Percentiles rank a stretch among this genome's conserved stretches.
phyloP scores from a whole-genome alignment of 2,888 invertebrate genomes.

The Proisotoma minuta region DNA sequence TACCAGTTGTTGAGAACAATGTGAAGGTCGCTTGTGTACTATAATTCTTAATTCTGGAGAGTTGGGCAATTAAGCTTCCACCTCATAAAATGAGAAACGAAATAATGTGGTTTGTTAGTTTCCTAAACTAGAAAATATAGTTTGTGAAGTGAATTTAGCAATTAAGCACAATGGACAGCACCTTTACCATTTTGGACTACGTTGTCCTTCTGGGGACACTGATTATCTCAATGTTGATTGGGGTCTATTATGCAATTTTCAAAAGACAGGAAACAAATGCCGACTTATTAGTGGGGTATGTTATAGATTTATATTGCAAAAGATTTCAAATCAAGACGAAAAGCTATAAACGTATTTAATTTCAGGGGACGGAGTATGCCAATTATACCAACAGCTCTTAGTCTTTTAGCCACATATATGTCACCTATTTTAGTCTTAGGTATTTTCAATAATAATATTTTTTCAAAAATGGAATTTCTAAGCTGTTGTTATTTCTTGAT shows the following conservation, averaged over 20 bases:
- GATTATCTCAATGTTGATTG: constrained; percentile 39
- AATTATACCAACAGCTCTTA: constrained; percentile 37
- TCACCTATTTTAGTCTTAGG: constrained; percentile 41
- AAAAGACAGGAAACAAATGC: constrained; percentile 41
- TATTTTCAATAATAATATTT: too few species aligned
- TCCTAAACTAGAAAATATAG: too few species aligned
- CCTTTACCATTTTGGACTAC: constrained; percentile 27
- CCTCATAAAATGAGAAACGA: too few species aligned
- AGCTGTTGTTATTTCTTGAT: not conserved
- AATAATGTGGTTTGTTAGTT: too few species aligned
- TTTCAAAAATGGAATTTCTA: not conserved
- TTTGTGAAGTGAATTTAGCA: too few species aligned
- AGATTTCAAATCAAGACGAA: not conserved
- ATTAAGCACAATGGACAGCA: too few species aligned
- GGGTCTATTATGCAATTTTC: constrained; percentile 42
- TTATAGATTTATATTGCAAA: not conserved
- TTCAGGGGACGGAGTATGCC: constrained; percentile 32
- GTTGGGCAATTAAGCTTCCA: too few species aligned
- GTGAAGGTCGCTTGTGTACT: too few species aligned
- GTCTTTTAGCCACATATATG: constrained; percentile 43
- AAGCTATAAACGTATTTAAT: not conserved
- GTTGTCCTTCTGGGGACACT: constrained; percentile 34
- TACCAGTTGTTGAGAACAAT: too few species aligned
- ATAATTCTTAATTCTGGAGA: too few species aligned
- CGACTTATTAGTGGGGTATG: constrained; percentile 41